Evolutionary conservation across 2,888 invertebrate genomes (phyloP).

Genomic region (Nebria salina): DNA sequence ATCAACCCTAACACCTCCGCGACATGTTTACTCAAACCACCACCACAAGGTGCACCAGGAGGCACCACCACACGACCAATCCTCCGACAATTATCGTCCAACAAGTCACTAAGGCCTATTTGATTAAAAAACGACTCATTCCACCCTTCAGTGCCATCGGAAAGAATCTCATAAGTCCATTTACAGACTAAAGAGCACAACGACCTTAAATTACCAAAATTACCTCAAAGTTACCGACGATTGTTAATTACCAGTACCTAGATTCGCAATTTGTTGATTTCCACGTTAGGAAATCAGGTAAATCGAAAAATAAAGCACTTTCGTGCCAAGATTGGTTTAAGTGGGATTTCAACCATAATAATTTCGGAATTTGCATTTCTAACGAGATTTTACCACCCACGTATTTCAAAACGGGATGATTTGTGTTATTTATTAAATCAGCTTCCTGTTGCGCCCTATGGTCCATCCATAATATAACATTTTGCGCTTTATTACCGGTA

Average conservation of each 20-base stretch:
- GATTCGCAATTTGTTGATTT: slow-evolving; percentile 81
- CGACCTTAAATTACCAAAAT: slow-evolving; percentile 69
- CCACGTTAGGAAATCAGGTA: slow-evolving; percentile 95
- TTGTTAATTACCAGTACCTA: slow-evolving; percentile 61
- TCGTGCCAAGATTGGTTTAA: slow-evolving; percentile 73
- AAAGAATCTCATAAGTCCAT: slow-evolving; percentile 86
- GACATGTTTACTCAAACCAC: slow-evolving; percentile 69
- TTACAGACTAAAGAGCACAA: slow-evolving; percentile 93
- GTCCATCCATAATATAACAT: slow-evolving; percentile 93
- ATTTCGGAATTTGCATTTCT: slow-evolving; percentile 97
- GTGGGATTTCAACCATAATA: slow-evolving; percentile 89
- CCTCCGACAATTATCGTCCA: slow-evolving; percentile 71
- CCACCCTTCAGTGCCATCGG: slow-evolving; percentile 73
- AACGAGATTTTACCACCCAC: slow-evolving; percentile 92
- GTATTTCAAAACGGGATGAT: slow-evolving; percentile 81
- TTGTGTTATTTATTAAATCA: slow-evolving; percentile 77
- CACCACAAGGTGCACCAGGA: slow-evolving; percentile 78
- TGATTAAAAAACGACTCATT: slow-evolving; percentile 74
- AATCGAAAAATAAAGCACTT: slow-evolving; percentile 83
- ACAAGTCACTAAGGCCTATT: slow-evolving; percentile 81
- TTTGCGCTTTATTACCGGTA: slow-evolving; percentile 74
- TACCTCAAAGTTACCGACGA: no score
- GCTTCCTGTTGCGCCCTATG: slow-evolving; percentile 87
- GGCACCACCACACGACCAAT: slow-evolving; percentile 75
- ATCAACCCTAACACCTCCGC: slow-evolving; percentile 77